phyloP scores from a whole-genome alignment of 2,113 vertebrate species.

The Vicugna pacos region DNA sequence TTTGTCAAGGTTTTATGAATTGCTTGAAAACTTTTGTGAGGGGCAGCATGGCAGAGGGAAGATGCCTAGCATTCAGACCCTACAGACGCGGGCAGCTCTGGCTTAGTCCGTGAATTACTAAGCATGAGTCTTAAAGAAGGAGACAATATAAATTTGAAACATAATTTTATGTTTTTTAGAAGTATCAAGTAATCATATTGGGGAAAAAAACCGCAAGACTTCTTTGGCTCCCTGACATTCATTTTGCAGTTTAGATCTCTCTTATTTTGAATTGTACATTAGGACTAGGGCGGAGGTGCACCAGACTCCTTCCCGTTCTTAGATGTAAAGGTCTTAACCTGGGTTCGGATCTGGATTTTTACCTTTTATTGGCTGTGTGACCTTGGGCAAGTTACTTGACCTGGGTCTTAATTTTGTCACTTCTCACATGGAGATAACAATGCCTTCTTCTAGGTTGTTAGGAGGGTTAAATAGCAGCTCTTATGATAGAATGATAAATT shows the following conservation, averaged over 20 bases:
- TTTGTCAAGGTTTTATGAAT: constrained; percentile 24
- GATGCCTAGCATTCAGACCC: not conserved
- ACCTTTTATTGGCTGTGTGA: constrained; percentile 10
- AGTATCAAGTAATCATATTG: not conserved
- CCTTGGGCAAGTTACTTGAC: not conserved
- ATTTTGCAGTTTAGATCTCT: constrained; percentile 3
- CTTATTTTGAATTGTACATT: not conserved
- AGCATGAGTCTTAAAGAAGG: not conserved
- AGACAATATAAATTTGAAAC: not conserved
- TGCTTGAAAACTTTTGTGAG: constrained; percentile 43
- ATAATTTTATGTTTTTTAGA: constrained; percentile 15
- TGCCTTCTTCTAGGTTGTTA: constrained; percentile 6
- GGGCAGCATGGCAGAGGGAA: not conserved
- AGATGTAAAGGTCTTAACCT: not conserved
- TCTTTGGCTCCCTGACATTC: not conserved
- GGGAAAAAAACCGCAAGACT: not conserved
- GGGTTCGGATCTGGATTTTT: not conserved
- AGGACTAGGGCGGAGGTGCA: not conserved
- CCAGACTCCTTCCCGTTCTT: not conserved
- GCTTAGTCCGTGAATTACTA: not conserved
- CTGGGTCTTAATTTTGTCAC: constrained; percentile 37
- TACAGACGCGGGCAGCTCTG: not conserved
- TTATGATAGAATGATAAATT: constrained; percentile 6
- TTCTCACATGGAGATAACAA: not conserved
- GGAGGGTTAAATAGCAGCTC: constrained; percentile 33